A percentile compares a stretch with the other conserved stretches of the same genome.
Conservation (phyloP, 2,888 invertebrate genomes). For the Cordylochernes scorpioides region DNA sequence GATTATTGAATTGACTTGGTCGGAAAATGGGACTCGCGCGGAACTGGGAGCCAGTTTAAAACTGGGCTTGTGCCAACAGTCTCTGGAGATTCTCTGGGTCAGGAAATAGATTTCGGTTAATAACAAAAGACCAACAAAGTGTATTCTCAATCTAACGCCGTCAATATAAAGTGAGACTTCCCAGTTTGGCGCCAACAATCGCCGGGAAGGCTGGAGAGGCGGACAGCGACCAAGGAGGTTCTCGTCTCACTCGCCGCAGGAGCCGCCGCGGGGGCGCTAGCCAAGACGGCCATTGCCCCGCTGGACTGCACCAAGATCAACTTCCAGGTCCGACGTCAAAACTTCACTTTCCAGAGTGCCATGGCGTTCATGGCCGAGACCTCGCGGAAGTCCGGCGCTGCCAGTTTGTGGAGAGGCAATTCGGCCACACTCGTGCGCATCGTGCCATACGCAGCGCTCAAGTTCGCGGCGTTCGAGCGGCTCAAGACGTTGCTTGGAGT, state of each 20-base stretch:
- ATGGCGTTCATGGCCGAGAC: constrained; percentile 28
- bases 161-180: no score
- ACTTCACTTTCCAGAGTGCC: constrained; percentile 25
- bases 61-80: no score
- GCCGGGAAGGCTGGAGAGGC: no score
- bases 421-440: constrained; percentile 93
- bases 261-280: constrained; percentile 67
- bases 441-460: constrained; percentile 85
- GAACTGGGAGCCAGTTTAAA: no score
- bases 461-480: constrained; percentile 92
- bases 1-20: no score
- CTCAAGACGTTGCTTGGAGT: constrained; percentile 35
- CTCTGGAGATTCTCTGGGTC: no score
- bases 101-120: no score
- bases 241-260: constrained; percentile 64
- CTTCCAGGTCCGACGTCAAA: constrained; percentile 37
- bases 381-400: constrained; percentile 44
- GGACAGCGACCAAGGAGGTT: constrained; percentile 21
- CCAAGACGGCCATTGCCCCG: constrained; percentile 88
- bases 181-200: no score
- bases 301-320: constrained; percentile 92
- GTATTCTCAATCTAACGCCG: no score
- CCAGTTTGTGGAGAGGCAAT: constrained; percentile 84
- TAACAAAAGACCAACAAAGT: no score
- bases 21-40: no score